Base-by-base conservation (phyloP, 1,140 invertebrate species). In the Pseudachorutes palmiensis region DNA sequence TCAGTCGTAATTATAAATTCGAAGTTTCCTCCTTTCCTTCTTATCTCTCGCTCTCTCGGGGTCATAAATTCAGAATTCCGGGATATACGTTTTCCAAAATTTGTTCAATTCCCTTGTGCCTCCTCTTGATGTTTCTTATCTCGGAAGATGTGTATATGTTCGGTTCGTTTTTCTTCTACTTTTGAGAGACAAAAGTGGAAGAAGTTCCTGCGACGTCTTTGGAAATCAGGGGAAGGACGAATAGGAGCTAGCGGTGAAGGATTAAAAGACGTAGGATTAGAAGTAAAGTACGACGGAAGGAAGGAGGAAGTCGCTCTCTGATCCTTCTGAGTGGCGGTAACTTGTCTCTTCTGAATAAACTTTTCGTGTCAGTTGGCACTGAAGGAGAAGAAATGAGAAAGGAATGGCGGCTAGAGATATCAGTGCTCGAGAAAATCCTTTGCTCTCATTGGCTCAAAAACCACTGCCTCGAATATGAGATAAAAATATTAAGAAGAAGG, bases 41-140 rank as follows among this genome's bases (percentile, higher is more conserved):
- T n/a, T n/a, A n/a, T n/a, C n/a, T n/a, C n/a, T n/a, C n/a, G n/a
- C 36, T 41, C 36, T 5, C 5, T 41, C 36, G 36, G 36, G 19
- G 36, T 41, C 5, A 41, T 41, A 41, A 41, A 41, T 64, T 49
- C 51, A 65, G n/a, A 30, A 58, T 65, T 36, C 55, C 33, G 19
- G 51, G 33, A 45, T 57, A 58, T n/a, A 32, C 36, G 32, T 57
- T 65, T 29, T 24, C 16, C 9, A 22, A 57, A 57, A 57, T 57
- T 19, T 19, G 26, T 57, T 22, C 5, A 5, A 5, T 57, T 57
- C 19, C 51, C n/a, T n/a, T n/a, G n/a, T n/a, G n/a, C n/a, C n/a
- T n/a, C n/a, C n/a, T n/a, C n/a, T n/a, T n/a, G n/a, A n/a, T n/a
- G n/a, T n/a, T n/a, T n/a, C n/a, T n/a, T n/a, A n/a, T n/a, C n/a